Evolutionary conservation across 2,113 vertebrate species (phyloP), one percentile per base, ranked within the genome.

Genomic region (Ciconia maguari): DNA sequence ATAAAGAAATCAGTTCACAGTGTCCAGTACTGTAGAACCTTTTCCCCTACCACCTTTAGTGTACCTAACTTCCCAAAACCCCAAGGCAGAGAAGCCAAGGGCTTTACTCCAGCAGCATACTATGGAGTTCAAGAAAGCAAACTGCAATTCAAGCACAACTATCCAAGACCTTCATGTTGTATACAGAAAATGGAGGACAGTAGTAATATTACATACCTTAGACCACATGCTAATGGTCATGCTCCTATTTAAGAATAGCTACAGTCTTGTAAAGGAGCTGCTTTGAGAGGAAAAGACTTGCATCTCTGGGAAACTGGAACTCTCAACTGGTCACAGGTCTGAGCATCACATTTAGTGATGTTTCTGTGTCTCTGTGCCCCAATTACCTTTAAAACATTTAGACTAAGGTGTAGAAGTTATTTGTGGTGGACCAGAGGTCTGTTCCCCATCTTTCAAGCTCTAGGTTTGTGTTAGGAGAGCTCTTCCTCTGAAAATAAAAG

Each of bases 401-500:
- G 20, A 44, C 3, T 3, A 34, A 62, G 1, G 9, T 24, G 24
- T 9, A 34, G 0, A 2, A 44, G 5, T 42, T 68, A 10, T 68
- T 24, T 72, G 27, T 61, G 44, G 12, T 27, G n/a, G 30, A 95
- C 24, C 16, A 76, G 34, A 57, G 22, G 54, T 26, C 9, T 66
- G 6, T n/a, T 3, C 22, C 24, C 5, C 1, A 13, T 58, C 49
- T 86, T 90, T 7, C 8, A 60, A 69, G 51, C 19, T 34, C 41
- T 32, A 36, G 15, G 16, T 30, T 77, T 76, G 4, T 32, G 8
- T 49, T 78, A 55, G 78, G 20, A 72, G 36, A 75, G 2, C 3
- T 70, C 7, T 46, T 86, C 13, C 41, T 58, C 68, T 48, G 62
- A 74, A 91, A 83, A 46, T 34, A 76, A 74, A 74, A 51, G 4